Conservation (phyloP, 2,888 invertebrate genomes). For the Tigriopus californicus region DNA sequence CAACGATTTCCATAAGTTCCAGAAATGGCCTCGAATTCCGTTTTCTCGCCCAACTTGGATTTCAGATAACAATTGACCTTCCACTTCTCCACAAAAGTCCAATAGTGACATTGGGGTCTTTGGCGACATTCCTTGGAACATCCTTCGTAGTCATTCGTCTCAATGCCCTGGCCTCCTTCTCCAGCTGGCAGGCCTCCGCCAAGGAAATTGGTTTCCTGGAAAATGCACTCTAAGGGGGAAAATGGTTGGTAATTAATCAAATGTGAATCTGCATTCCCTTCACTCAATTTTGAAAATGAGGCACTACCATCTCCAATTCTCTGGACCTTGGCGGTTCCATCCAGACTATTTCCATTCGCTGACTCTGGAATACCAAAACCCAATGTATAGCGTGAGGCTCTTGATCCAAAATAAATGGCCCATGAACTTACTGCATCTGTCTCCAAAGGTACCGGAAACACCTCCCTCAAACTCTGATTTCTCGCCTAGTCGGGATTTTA, state of each 20-base stretch:
- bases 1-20: background rate
- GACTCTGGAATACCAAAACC: no score
- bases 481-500: background rate
- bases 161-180: slow-evolving; percentile 3
- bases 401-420: background rate
- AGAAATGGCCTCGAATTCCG: background rate
- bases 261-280: no score
- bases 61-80: slow-evolving; percentile 7
- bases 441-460: background rate
- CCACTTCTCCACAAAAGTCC: slow-evolving; percentile 4
- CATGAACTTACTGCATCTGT: no score
- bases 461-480: background rate
- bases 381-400: background rate
- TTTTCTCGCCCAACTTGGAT: background rate
- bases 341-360: no score
- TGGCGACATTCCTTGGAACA: background rate
- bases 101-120: background rate
- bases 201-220: background rate
- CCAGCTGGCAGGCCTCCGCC: background rate
- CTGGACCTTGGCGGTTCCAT: no score
- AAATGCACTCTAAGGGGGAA: background rate
- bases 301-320: no score
- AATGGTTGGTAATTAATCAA: background rate
- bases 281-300: no score
- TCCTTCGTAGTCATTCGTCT: background rate